phyloP scores from a whole-genome alignment of 2,797 vertebrate genomes.

The Paguma larvata region DNA sequence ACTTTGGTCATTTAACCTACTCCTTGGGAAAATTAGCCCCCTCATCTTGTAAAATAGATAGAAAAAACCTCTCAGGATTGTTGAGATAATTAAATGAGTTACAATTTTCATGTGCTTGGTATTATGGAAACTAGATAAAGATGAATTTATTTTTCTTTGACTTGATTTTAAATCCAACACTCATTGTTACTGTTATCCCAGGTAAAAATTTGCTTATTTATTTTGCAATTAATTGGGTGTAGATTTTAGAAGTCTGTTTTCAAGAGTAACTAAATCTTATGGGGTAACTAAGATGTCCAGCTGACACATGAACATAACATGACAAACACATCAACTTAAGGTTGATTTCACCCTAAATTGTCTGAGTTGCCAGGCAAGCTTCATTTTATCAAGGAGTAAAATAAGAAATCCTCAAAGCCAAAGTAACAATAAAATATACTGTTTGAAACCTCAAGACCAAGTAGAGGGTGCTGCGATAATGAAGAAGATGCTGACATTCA shows the following conservation, averaged over 20 bases:
- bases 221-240: not conserved
- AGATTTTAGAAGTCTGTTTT: constrained; percentile 10
- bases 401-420: not conserved
- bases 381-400: constrained; percentile 20
- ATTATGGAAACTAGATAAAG: not conserved
- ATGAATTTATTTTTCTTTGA: constrained; percentile 1
- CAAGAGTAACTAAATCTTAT: not conserved
- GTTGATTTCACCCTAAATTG: constrained; percentile 14
- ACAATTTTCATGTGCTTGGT: not conserved
- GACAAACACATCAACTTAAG: not conserved
- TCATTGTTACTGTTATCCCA: not conserved
- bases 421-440: constrained; percentile 15
- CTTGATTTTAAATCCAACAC: constrained; percentile 35
- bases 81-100: constrained; percentile 27
- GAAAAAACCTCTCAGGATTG: not conserved
- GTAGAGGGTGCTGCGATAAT: not conserved
- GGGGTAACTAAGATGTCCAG: not conserved
- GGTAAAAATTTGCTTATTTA: not conserved
- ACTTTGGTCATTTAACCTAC: not conserved
- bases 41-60: not conserved
- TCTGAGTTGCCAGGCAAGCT: not conserved
- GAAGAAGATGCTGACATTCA: not conserved
- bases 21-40: not conserved
- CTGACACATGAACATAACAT: not conserved
- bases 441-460: not conserved